These are phyloP conservation scores for Octomys mimax DNA, from an alignment of 2,797 vertebrate species.

Conservation along the genomic window DNA sequence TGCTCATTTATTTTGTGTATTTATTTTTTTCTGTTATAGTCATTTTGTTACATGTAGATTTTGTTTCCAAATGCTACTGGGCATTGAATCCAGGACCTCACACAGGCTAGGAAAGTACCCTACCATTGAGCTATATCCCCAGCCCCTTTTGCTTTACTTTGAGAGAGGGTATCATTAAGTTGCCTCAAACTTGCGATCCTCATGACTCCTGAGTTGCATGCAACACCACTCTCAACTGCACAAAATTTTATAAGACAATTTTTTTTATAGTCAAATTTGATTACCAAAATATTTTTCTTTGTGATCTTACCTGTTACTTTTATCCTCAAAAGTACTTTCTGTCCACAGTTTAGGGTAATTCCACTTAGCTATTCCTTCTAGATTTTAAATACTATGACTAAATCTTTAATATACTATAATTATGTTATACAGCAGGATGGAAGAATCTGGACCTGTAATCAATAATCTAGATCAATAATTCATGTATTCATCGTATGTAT, in stretches of 20 bases:
- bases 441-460: neutral
- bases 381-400: neutral
- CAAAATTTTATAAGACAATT: neutral
- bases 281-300: neutral
- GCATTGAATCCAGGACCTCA: neutral
- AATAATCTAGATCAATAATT: neutral
- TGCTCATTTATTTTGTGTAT: neutral
- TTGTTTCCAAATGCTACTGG: neutral
- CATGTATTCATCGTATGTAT: neutral
- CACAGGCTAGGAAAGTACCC: neutral
- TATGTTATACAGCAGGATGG: neutral
- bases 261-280: neutral
- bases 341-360: neutral
- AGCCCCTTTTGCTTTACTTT: neutral
- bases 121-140: neutral
- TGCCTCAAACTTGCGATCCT: neutral
- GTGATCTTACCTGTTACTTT: neutral
- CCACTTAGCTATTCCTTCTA: neutral
- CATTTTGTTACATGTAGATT: neutral
- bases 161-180: neutral
- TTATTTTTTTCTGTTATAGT: neutral
- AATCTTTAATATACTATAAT: neutral
- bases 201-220: neutral
- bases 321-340: neutral
- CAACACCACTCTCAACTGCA: neutral